Base-by-base conservation (phyloP, 2,888 invertebrate genomes). In the Onchidella celtica region DNA sequence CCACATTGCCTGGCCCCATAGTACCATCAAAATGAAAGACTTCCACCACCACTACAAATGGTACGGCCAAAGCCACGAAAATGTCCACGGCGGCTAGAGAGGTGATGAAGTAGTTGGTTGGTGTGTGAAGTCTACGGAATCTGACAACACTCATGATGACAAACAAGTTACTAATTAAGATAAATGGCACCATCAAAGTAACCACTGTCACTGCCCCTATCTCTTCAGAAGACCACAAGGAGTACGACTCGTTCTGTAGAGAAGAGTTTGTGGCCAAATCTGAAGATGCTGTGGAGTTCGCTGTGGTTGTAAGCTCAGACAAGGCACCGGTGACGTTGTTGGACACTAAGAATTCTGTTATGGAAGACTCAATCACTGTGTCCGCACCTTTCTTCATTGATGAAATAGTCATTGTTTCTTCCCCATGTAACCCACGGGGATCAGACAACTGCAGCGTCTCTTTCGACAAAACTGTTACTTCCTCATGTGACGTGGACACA, bases 11-110 rank as follows among this genome's bases (percentile, higher is more conserved):
- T 21, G 78, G 29, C n/a, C 63, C 69, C 1, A 78, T 40, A n/a
- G 86, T 81, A 24, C 78, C 76, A 24, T 75, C 93, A 91, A 85
- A 93, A 29, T 69, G 81, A 93, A 94, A 94, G 47, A 95, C 93
- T 89, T 95, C 95, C 85, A 95, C 92, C 85, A 95, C 94, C 90
- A 95, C 94, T 24, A 87, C 95, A 63, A 95, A 94, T 0, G 95
- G 95, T 92, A 95, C 94, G 88, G 95, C 94, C 88, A 95, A 92
- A 0, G 95, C 95, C 59, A 95, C 94, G 65, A 95, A 95, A 55
- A 95, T 93, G 89, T 95, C 95, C 17, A 95, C 95, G 57, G 95
- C 93, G 2, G 95, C 95, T 79, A 95, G 91, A 0, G 95, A 95
- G 85, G 95, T 94, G 78, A 95, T 93, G 76, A 95, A 93, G 87